These are phyloP conservation scores for Artemia franciscana DNA, from an alignment of 1,140 invertebrate genomes.

Conservation along the genomic window DNA sequence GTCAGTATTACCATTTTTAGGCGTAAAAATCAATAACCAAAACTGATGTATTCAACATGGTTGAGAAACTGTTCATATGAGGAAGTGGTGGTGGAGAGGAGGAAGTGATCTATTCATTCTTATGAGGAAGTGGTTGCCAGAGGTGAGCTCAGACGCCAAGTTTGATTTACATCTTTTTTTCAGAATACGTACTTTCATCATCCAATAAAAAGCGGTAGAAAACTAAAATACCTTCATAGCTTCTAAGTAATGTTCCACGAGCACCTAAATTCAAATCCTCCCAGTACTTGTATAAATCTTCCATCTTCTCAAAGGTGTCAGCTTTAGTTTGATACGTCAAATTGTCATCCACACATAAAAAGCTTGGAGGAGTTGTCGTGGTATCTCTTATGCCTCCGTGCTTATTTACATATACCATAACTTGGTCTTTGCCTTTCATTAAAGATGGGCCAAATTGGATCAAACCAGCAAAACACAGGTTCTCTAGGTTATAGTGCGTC, in stretches of 20 bases:
- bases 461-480: constrained; percentile 38
- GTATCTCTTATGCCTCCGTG: constrained; percentile 37
- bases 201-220: no score
- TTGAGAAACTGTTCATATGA: no score
- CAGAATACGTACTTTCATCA: no score
- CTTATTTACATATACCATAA: constrained; percentile 41
- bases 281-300: constrained; percentile 45
- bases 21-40: no score
- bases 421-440: constrained; percentile 38
- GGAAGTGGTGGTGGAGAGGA: no score
- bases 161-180: no score
- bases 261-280: constrained; percentile 35
- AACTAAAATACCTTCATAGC: constrained; percentile 12
- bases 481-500: constrained; percentile 29
- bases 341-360: constrained; percentile 30
- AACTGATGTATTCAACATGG: no score
- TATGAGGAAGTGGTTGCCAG: no score
- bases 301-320: constrained; percentile 29
- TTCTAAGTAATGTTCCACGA: constrained; percentile 38
- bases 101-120: no score
- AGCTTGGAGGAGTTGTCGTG: constrained; percentile 31
- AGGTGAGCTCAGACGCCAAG: no score
- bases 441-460: constrained; percentile 40
- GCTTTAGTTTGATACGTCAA: constrained; percentile 27
- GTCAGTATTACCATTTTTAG: no score